Evolutionary conservation across 2,113 vertebrate genomes (phyloP), one percentile per base, ranked within the genome.

Genomic region (Microcebus ravelobensis): DNA sequence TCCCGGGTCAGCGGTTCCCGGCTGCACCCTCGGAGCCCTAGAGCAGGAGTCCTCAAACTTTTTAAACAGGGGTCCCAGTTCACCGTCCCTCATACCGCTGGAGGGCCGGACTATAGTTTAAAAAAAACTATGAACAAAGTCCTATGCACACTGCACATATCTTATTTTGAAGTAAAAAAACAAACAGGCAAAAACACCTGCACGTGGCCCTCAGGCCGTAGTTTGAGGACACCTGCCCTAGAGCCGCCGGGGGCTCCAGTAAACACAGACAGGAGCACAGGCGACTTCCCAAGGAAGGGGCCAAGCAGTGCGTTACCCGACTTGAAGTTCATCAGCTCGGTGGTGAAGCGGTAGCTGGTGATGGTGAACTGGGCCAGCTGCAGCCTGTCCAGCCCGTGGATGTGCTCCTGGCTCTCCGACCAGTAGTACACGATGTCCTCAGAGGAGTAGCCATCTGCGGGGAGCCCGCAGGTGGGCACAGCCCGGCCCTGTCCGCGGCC

Each of bases 351-450:
- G 97, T 99, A 99, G 97, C 98, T 99, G 23, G 99, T 99, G 97
- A 99, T 99, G 94, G 99, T 99, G 98, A 99, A 99, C 96, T 99
- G 99, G 36, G 99, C 99, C 76, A 99, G 98, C 97, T 99, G 99
- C 95, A 99, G 98, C 97, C 99, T 99, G 98, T 99, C 99, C 98
- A 99, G 98, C 45, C 99, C 99, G 0, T 99, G 99, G 97, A 99
- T 99, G 96, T 99, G 98, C 36, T 98, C 99, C 98, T 99, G 99
- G 98, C 99, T 99, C 92, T 99, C 99, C 0, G 99, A 99, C 99
- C 99, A 99, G 98, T 99, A 99, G 97, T 99, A 99, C 55, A 99
- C 98, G 0, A 99, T 99, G 96, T 99, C 99, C 95, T 99, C 99
- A 6, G 99, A 99, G 25, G 99, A 99, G 98, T 99, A 99, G 57